Base-by-base conservation (phyloP, 1,140 invertebrate genomes). In the Neodiprion pinetum region DNA sequence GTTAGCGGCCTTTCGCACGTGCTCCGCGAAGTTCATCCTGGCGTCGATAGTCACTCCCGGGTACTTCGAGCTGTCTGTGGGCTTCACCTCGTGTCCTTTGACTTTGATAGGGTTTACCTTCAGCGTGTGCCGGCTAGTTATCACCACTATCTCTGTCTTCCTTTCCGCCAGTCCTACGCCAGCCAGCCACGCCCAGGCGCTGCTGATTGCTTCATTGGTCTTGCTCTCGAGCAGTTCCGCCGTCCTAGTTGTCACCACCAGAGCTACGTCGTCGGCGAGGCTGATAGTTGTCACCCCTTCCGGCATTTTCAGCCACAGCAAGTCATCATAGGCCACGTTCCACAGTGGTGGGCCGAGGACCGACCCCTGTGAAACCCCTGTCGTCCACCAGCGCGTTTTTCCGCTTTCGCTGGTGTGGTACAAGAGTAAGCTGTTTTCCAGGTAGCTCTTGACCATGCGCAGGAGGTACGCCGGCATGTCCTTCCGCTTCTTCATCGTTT, bases 271-370 rank as follows among this genome's bases (percentile, higher is more conserved):
- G 68, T 84, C 84, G 7, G 83, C 83, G 67, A 78, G 85, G 5
- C 74, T 80, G 0, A 82, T 53, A 0, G 76, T 49, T 3, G 17
- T 70, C 3, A 67, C 69, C 1, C 68, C 78, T 66, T 72, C 48
- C 23, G 72, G 76, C 10, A 83, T 7, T 48, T 73, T 53, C 47
- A 79, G 47, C 9, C 65, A 72, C 11, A 84, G 77, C 0, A 84
- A 47, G 17, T 67, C 76, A 79, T 86, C 17, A 87, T 73, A 7
- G 77, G 78, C 0, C 85, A 82, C 1, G 82, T 82, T 4, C 85
- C 67, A 10, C 85, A 75, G n/a, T 81, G 85, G 9, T 83, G 83
- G 72, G 86, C 83, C 17, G 17, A 21, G 17, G 17, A 21, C 17
- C 17, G 17, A 21, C 17, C 17, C 17, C 17, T 21, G 17, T 1